Conservation (phyloP, 2,113 vertebrate species). For the Cacatua alba region DNA sequence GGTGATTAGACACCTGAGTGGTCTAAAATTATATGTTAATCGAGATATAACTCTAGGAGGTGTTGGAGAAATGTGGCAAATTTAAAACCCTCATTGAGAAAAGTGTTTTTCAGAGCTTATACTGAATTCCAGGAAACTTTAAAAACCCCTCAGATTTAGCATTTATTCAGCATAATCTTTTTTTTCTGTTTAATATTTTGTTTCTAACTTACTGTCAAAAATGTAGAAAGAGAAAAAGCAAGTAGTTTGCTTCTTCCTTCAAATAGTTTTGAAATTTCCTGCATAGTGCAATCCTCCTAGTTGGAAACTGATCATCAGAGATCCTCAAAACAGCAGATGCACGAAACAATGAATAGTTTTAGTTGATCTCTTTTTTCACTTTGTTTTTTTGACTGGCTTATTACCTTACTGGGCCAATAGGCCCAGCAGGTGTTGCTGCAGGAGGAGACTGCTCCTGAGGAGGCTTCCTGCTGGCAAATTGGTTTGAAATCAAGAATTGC, state of each 20-base stretch:
- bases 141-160: not conserved
- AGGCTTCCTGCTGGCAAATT: constrained; percentile 57
- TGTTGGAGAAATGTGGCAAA: not conserved
- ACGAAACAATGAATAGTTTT: not conserved
- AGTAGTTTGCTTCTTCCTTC: not conserved
- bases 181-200: not conserved
- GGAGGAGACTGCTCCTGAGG: not conserved
- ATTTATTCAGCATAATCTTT: not conserved
- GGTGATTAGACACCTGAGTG: not conserved
- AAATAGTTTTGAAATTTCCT: not conserved
- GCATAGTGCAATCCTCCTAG: not conserved
- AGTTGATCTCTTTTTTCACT: not conserved
- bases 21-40: not conserved
- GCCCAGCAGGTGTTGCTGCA: constrained; percentile 37
- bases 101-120: not conserved
- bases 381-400: not conserved
- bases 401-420: not conserved
- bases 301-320: not conserved
- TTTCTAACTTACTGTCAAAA: not conserved
- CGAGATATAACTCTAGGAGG: not conserved
- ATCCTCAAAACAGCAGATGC: not conserved
- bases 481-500: constrained; percentile 55
- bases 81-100: not conserved
- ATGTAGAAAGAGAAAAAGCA: not conserved
- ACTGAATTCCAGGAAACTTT: not conserved